Percentiles rank a stretch among this genome's conserved stretches.
phyloP scores from a whole-genome alignment of 1,140 invertebrate genomes.

The Mycetomoellerius zeteki region DNA sequence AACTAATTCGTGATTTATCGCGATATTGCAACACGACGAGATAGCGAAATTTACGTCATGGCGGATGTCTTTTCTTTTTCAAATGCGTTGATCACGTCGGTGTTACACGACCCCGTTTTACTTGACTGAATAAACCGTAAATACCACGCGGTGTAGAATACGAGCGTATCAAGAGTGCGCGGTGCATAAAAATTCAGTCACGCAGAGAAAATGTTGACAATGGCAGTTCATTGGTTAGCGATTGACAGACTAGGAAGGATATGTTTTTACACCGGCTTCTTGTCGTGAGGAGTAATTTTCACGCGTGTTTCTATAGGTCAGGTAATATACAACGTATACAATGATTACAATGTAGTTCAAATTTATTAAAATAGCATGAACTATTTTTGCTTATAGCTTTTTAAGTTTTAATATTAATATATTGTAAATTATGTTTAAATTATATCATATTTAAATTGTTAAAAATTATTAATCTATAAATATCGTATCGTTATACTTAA shows the following conservation, averaged over 20 bases:
- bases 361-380: not conserved
- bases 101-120: constrained; percentile 63
- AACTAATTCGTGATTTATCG: constrained; percentile 41
- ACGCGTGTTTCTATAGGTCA: constrained; percentile 30
- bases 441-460: too few relatives aligned
- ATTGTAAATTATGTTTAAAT: not conserved
- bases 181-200: constrained; percentile 63
- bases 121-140: constrained; percentile 59
- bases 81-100: constrained; percentile 47
- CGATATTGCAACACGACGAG: constrained; percentile 30
- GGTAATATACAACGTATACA: not conserved
- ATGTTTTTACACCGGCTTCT: constrained; percentile 51
- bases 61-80: constrained; percentile 47
- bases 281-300: constrained; percentile 56
- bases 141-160: constrained; percentile 24
- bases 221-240: constrained; percentile 49
- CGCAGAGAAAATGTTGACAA: constrained; percentile 63
- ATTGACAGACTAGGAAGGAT: constrained; percentile 70
- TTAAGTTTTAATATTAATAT: not conserved
- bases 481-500: not conserved
- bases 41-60: constrained; percentile 52
- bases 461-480: not conserved
- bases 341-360: too few relatives aligned
- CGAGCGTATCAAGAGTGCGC: constrained; percentile 28
- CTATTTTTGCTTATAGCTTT: not conserved